Conservation (phyloP, 2,113 vertebrate genomes). For the Indicator maculatus region DNA sequence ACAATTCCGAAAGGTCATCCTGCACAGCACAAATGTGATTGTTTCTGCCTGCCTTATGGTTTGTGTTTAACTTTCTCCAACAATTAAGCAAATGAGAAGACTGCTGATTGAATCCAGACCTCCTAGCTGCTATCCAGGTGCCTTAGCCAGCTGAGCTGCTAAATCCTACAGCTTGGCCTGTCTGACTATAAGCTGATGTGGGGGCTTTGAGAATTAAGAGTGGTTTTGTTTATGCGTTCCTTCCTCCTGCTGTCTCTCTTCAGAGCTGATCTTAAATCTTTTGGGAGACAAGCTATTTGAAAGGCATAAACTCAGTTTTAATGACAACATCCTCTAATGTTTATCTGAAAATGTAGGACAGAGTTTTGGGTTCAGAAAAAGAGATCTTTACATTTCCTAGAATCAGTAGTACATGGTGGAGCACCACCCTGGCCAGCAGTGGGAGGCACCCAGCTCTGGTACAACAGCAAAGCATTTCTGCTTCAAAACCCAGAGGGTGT, state of each 20-base stretch:
- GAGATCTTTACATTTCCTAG: background rate
- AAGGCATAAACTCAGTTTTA: slow-evolving; percentile 27
- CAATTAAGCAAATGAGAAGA: slow-evolving; percentile 62
- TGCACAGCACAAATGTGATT: slow-evolving; percentile 12
- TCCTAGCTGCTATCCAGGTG: slow-evolving; percentile 55
- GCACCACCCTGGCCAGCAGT: background rate
- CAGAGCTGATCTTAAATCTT: slow-evolving; percentile 35
- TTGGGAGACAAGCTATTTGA: slow-evolving; percentile 15
- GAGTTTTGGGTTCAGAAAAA: background rate
- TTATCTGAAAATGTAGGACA: slow-evolving; percentile 1
- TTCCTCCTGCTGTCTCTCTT: slow-evolving; percentile 45
- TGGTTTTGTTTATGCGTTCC: slow-evolving; percentile 60
- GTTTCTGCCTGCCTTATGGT: slow-evolving; percentile 47
- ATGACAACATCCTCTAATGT: background rate
- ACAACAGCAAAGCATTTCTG: background rate
- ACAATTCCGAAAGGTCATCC: slow-evolving; percentile 8
- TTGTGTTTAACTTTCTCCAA: slow-evolving; percentile 63
- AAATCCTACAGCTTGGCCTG: slow-evolving; percentile 61
- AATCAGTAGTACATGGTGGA: background rate
- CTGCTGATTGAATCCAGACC: slow-evolving; percentile 60
- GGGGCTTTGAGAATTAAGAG: slow-evolving; percentile 63
- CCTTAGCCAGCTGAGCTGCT: slow-evolving; percentile 66
- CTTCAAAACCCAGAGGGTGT: background rate
- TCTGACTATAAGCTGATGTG: slow-evolving; percentile 56
- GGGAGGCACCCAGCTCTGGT: background rate